Percentiles rank a stretch among this genome's conserved stretches.
Conservation (phyloP, 2,797 vertebrate genomes). For the Cacajao melanocephalus region DNA sequence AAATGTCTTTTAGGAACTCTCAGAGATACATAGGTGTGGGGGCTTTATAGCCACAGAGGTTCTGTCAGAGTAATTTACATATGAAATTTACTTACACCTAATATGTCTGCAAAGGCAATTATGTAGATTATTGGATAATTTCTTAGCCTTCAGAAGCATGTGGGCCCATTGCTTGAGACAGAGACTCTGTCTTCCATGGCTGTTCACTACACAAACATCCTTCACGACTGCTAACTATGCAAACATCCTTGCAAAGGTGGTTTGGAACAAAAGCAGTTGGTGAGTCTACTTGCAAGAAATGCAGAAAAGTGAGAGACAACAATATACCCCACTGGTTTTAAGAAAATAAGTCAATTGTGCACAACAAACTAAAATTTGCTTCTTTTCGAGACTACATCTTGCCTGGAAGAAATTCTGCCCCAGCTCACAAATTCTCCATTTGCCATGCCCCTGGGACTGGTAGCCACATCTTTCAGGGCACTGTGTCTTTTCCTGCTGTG, state of each 20-base stretch:
- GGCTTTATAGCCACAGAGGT: background rate
- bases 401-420: background rate
- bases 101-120: background rate
- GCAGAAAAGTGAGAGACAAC: slow-evolving; percentile 10
- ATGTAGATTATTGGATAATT: background rate
- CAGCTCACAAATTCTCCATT: background rate
- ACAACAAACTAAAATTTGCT: background rate
- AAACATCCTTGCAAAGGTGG: background rate
- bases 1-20: background rate
- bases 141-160: background rate
- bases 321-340: background rate
- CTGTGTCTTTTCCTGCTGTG: background rate
- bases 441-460: background rate
- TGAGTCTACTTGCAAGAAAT: background rate
- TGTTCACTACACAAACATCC: background rate
- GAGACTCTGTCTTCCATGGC: background rate
- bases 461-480: background rate
- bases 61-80: background rate
- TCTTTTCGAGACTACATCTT: background rate
- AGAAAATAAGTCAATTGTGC: slow-evolving; percentile 6
- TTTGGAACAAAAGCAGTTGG: background rate
- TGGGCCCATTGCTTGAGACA: background rate
- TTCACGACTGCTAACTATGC: background rate
- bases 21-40: background rate
- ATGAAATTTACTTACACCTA: slow-evolving; percentile 19